Conservation (phyloP, 2,888 invertebrate genomes). For the Linnaemya tessellans region DNA sequence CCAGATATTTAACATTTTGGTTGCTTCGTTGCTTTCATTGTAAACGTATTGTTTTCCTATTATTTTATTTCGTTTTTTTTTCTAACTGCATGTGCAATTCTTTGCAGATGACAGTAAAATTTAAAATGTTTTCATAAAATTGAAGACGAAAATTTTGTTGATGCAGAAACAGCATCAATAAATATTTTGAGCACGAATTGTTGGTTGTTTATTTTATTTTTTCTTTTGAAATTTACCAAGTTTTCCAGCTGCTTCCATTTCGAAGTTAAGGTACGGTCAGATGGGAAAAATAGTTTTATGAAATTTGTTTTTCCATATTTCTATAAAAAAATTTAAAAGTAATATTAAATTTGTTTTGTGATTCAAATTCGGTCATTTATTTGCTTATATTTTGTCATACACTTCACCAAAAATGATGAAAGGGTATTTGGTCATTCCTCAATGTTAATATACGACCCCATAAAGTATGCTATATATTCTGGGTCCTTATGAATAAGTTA, state of each 20-base stretch:
- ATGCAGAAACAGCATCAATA: slow-evolving; percentile 23
- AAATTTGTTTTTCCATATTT: no score
- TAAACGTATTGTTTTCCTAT: slow-evolving; percentile 24
- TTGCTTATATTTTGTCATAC: no score
- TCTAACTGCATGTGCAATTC: slow-evolving; percentile 40
- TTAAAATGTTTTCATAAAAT: slow-evolving; percentile 33
- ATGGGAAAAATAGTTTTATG: no score
- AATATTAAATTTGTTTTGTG: no score
- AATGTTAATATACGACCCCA: no score
- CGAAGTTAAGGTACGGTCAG: no score
- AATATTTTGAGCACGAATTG: slow-evolving; percentile 17
- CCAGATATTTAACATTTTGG: slow-evolving; percentile 50
- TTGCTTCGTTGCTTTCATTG: slow-evolving; percentile 9
- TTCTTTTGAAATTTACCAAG: not conserved
- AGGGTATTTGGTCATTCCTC: no score
- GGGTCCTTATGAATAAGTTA: no score
- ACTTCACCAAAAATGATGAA: no score
- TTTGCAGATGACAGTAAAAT: slow-evolving; percentile 48
- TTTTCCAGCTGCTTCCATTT: not conserved
- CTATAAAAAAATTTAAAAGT: no score
- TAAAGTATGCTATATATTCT: no score
- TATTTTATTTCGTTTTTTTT: slow-evolving; percentile 13
- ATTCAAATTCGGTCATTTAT: no score
- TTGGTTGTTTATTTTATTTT: slow-evolving; percentile 2
- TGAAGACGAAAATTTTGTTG: slow-evolving; percentile 23